Evolutionary conservation across 2,113 vertebrate genomes (phyloP), one percentile per base, ranked within the genome.

Genomic region (Chloropsis cyanopogon): DNA sequence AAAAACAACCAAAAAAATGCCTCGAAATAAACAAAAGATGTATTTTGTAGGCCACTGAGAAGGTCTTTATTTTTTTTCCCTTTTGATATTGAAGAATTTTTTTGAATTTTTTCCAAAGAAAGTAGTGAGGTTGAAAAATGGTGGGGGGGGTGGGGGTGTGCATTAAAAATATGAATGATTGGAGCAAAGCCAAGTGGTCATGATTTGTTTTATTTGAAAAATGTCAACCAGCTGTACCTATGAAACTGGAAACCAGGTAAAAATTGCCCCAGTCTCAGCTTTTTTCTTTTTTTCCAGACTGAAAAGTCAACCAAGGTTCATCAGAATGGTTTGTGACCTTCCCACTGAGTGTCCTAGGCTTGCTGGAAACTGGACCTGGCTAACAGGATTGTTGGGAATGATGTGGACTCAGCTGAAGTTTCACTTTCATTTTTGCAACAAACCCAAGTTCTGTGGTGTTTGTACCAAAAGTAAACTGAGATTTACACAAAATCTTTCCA

Each of bases 161-260:
- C 29, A 69, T 61, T 56, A 56, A 78, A 93, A 90, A 63, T 59
- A 61, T 10, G 16, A 82, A 87, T 68, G 52, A 65, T 85, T 91
- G 92, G 90, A 93, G 47, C 82, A 73, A 88, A 80, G 79, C 82
- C 93, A 97, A 70, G 22, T 11, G 54, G 59, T 82, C 41, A 4
- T 37, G 57, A 91, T 42, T 85, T 68, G 52, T 81, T 95, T 89
- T 69, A 76, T 69, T 80, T 91, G 70, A 96, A 90, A 95, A 95
- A 86, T 71, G 57, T 92, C 60, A 71, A 64, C 90, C 94, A 96
- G 76, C 82, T 90, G 76, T 75, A 93, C 69, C 80, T 78, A 64
- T 81, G 92, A 95, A 96, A 97, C 80, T 64, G 64, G n/a, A 94
- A 94, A 96, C 85, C 85, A 96, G 90, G 85, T 96, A 90, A 81